Evolutionary conservation across 2,888 invertebrate species (phyloP).

Genomic region (Ischnus inquisitorius): DNA sequence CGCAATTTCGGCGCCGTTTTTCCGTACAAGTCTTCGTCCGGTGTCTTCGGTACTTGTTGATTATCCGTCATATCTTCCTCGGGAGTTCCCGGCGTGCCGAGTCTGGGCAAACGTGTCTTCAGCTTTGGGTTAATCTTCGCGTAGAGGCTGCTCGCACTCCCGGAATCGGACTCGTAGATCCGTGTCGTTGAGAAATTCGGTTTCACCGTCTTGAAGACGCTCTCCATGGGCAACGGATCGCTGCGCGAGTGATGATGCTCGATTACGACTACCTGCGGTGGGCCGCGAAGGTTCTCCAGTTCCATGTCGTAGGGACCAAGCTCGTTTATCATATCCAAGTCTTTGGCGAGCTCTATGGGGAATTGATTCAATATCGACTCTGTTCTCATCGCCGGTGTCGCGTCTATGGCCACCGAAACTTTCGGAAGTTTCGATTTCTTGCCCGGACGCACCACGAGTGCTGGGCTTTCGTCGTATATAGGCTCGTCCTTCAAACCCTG

Average conservation of each 20-base stretch:
- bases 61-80: slow-evolving; percentile 54
- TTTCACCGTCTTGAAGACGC: slow-evolving; percentile 79
- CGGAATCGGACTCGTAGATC: slow-evolving; percentile 82
- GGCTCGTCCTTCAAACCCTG: slow-evolving; percentile 76
- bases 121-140: slow-evolving; percentile 82
- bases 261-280: slow-evolving; percentile 82
- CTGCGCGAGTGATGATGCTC: slow-evolving; percentile 84
- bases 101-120: slow-evolving; percentile 78
- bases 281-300: slow-evolving; percentile 67
- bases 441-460: slow-evolving; percentile 79
- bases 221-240: slow-evolving; percentile 83
- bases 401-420: slow-evolving; percentile 92
- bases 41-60: slow-evolving; percentile 62
- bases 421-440: slow-evolving; percentile 87
- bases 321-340: slow-evolving; percentile 70
- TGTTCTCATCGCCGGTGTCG: slow-evolving; percentile 91
- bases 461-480: slow-evolving; percentile 81
- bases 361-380: slow-evolving; percentile 91
- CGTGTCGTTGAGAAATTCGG: slow-evolving; percentile 81
- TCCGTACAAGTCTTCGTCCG: slow-evolving; percentile 77
- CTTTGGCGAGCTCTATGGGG: slow-evolving; percentile 91
- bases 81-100: slow-evolving; percentile 51
- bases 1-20: slow-evolving; percentile 77
- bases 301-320: slow-evolving; percentile 70
- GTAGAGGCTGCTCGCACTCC: slow-evolving; percentile 82